These are phyloP conservation scores for Peromyscus leucopus DNA, from an alignment of 2,113 vertebrate genomes.

Conservation along the genomic window DNA sequence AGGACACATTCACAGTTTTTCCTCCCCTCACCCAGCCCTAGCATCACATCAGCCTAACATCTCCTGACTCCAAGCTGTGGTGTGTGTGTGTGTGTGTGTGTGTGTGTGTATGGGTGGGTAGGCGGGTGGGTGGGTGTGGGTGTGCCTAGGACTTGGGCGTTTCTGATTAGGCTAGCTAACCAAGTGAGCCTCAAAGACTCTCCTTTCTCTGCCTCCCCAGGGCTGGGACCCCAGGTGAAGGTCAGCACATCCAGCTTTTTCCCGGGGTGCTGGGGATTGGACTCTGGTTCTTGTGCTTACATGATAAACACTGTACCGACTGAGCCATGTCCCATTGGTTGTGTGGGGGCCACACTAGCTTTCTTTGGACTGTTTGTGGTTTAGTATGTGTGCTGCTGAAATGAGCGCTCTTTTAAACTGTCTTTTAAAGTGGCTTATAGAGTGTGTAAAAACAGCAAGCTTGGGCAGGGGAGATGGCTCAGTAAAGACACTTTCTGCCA, in stretches of 20 bases:
- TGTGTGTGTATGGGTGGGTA: no score
- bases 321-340: not conserved
- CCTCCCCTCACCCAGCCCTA: not conserved
- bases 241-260: not conserved
- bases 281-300: not conserved
- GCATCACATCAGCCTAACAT: not conserved
- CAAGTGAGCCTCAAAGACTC: not conserved
- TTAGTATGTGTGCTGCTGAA: not conserved
- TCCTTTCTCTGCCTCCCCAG: not conserved
- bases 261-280: not conserved
- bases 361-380: not conserved
- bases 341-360: not conserved
- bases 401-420: not conserved
- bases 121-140: no score
- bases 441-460: not conserved
- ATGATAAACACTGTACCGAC: not conserved
- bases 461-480: not conserved
- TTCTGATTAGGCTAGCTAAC: not conserved
- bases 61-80: not conserved
- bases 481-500: not conserved
- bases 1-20: slow-evolving; percentile 8
- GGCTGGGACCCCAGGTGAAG: not conserved
- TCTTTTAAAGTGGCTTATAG: not conserved
- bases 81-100: not conserved
- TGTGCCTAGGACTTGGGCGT: not conserved